Base-by-base conservation (phyloP, 2,797 vertebrate genomes). In the Oreortyx pictus region DNA sequence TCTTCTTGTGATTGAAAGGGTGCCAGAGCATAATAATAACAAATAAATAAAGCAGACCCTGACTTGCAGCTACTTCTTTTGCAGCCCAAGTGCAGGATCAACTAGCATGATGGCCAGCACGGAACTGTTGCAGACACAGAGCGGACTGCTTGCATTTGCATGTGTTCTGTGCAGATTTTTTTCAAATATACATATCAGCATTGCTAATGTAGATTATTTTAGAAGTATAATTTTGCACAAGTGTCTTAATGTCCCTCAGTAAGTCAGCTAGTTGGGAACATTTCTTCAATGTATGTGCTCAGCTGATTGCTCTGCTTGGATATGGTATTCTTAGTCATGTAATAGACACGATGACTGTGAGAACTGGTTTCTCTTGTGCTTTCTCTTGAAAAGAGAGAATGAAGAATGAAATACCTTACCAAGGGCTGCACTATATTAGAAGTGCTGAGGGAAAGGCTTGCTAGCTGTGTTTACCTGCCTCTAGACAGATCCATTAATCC, bases 401-500 rank as follows among this genome's bases (percentile, higher is more conserved):
- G 29, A 72, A 90, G 37, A 81, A 78, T 5, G 1, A 86, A 93
- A 72, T 33, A 73, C 37, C 8, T 5, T 72, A 77, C 65, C 35
- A 47, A 60, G 44, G 23, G 11, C 37, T 82, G n/a, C 12, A 24
- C 29, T 68, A 9, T 41, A 56, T 37, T 71, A 64, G 20, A 59
- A 75, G 44, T 82, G 29, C 19, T 77, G n/a, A 13, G 25, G 41
- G 7, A 6, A 44, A 79, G 31, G 27, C 79, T 88, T 82, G 35
- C 59, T 44, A 73, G 73, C 92, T 78, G 47, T 39, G 27, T 90
- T 90, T 88, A 24, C 37, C 25, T 87, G 25, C 24, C 56, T 52
- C 41, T 57, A 86, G 44, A 81, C 39, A 82, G 31, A 90, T 39
- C 59, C 56, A 88, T 90, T 83, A 79, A 88, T 93, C 73, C 66